phyloP scores from a whole-genome alignment of 1,140 invertebrate species.

The Nixonia krombeini region DNA sequence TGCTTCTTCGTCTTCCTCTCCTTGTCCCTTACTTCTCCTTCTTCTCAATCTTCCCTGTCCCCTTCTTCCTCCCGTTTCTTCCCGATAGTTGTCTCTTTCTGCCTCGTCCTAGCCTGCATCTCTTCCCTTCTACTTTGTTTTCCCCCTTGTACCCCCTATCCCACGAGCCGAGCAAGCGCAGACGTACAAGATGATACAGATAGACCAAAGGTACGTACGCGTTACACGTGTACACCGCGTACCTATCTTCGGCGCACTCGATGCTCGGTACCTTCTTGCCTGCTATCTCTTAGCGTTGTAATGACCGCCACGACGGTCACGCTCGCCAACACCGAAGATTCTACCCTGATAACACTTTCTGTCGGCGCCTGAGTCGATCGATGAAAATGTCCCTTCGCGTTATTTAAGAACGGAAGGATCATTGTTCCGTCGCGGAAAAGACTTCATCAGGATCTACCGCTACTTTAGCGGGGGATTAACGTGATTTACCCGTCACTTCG shows the following conservation, averaged over 20 bases:
- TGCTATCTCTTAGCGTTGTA: constrained; percentile 30
- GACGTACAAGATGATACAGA: constrained; percentile 41
- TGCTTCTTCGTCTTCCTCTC: constrained; percentile 13
- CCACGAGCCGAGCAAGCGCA: constrained; percentile 32
- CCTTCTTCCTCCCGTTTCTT: too few relatives aligned
- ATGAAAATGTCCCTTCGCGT: constrained; percentile 24
- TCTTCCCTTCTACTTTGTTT: too few relatives aligned
- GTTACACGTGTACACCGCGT: constrained; percentile 50
- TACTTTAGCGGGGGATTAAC: too few relatives aligned
- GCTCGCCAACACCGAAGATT: constrained; percentile 28
- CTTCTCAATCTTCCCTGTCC: too few relatives aligned
- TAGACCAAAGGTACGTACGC: constrained; percentile 42
- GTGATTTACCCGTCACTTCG: too few relatives aligned
- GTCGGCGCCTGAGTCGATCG: constrained; percentile 49
- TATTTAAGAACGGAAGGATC: neutral
- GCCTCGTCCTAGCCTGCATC: neutral
- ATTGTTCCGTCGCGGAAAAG: neutral
- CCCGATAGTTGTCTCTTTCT: too few relatives aligned
- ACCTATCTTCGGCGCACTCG: constrained; percentile 7
- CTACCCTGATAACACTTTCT: constrained; percentile 39
- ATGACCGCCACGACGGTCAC: constrained; percentile 46
- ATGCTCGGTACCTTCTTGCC: constrained; percentile 12
- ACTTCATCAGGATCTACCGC: neutral
- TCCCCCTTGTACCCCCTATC: too few relatives aligned
- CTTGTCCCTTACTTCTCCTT: neutral